Conservation (phyloP, 2,113 vertebrate genomes). For the Dipodomys spectabilis region DNA sequence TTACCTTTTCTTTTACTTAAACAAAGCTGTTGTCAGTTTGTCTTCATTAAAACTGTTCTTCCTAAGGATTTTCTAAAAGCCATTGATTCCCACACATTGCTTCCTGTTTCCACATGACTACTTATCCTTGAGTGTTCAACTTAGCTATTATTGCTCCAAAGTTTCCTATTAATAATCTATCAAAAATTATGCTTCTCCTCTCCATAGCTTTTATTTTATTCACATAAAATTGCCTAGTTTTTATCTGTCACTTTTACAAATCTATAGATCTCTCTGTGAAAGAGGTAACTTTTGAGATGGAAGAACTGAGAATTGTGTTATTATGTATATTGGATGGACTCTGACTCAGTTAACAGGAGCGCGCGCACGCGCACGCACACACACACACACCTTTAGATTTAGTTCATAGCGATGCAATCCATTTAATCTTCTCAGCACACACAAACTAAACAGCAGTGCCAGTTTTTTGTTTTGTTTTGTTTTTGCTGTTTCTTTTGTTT, state of each 20-base stretch:
- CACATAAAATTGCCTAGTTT: not conserved
- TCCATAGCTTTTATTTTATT: not conserved
- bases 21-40: not conserved
- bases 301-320: too few species aligned
- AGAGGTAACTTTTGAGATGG: too few species aligned
- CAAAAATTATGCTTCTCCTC: not conserved
- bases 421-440: too few species aligned
- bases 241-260: not conserved
- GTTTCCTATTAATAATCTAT: not conserved
- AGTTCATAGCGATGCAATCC: not conserved
- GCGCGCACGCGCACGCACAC: not conserved
- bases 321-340: not conserved
- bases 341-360: not conserved
- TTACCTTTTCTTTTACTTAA: not conserved
- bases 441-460: too few species aligned
- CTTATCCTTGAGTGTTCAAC: not conserved
- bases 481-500: too few species aligned
- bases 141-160: not conserved
- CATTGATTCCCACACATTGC: not conserved
- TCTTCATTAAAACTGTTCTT: constrained; percentile 14
- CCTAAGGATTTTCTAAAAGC: not conserved
- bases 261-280: not conserved
- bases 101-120: not conserved
- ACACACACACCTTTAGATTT: not conserved
- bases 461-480: too few species aligned